These are phyloP conservation scores for Psophia crepitans DNA, from an alignment of 2,113 vertebrate genomes.

Conservation along the genomic window DNA sequence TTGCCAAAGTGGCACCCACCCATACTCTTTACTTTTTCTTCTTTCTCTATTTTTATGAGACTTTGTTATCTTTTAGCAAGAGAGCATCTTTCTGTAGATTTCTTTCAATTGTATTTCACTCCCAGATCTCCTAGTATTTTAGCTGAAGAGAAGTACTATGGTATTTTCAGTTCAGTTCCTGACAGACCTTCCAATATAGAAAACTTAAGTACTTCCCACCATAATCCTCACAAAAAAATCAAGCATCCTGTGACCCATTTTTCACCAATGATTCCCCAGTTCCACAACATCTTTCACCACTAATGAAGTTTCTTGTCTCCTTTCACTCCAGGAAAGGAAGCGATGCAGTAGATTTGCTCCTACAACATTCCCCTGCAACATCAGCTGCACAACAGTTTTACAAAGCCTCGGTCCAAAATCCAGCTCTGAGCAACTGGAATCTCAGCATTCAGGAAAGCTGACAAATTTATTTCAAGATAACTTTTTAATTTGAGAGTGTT, in stretches of 20 bases:
- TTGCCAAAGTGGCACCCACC: background rate
- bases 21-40: background rate
- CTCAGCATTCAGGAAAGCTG: background rate
- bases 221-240: background rate
- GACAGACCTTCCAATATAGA: background rate
- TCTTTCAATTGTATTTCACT: background rate
- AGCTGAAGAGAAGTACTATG: background rate
- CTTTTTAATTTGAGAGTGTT: background rate
- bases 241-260: background rate
- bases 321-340: background rate
- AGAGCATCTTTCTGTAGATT: background rate
- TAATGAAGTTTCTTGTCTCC: background rate
- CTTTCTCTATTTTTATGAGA: background rate
- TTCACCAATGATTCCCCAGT: fast-evolving
- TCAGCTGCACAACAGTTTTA: background rate
- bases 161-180: background rate
- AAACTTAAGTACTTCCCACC: background rate
- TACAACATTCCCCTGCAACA: background rate
- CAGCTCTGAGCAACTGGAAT: background rate
- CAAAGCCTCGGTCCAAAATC: background rate
- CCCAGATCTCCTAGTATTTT: background rate
- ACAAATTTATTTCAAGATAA: background rate
- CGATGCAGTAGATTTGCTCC: background rate
- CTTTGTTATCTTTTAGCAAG: background rate
- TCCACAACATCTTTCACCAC: background rate